Evolutionary conservation across 2,888 invertebrate genomes (phyloP), one percentile per base, ranked within the genome.

Genomic region (Macrophya annulata): DNA sequence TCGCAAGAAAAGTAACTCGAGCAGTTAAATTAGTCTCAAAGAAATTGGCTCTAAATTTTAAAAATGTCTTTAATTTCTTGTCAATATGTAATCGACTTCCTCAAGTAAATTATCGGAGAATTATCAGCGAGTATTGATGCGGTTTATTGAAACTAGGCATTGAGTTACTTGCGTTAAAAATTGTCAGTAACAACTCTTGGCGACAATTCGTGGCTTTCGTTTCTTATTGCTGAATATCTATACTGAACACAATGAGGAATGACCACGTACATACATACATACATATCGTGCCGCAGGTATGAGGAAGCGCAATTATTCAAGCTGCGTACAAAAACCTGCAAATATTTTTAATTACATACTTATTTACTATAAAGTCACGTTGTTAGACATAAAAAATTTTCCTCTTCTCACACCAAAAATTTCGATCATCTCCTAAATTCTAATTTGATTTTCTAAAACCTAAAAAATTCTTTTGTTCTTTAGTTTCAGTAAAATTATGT

Each of bases 241-340:
- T 37, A 68, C 37, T 17, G 68, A 68, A 68, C 68, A 17, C 37
- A 68, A 37, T 37, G 25, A 68, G 68, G 37, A 10, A 68, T 68
- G 68, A 68, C 1, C 68, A 68, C 68, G 55, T 55, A 31, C 31
- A 31, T 31, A 68, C 37, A 15, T 37, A 68, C 68, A 17, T 55
- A 31, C 31, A 31, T 31, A 68, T 68, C 8, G 68, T 17, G 15
- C 31, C 17, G 15, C 31, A 37, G 37, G 68, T 68, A 68, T 37
- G 68, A 68, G 68, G 68, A 68, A 68, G 68, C 17, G 37, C 21
- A 68, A 37, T 68, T 37, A 68, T 25, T 12, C 37, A 37, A 68
- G 68, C 15, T 37, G 31, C 68, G 68, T 68, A 37, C 68, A 15
- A 37, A 37, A 37, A 12, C 31, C 17, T 68, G 68, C 68, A 68